Base-by-base conservation (phyloP, 1,140 invertebrate species). In the Papilio helenus region DNA sequence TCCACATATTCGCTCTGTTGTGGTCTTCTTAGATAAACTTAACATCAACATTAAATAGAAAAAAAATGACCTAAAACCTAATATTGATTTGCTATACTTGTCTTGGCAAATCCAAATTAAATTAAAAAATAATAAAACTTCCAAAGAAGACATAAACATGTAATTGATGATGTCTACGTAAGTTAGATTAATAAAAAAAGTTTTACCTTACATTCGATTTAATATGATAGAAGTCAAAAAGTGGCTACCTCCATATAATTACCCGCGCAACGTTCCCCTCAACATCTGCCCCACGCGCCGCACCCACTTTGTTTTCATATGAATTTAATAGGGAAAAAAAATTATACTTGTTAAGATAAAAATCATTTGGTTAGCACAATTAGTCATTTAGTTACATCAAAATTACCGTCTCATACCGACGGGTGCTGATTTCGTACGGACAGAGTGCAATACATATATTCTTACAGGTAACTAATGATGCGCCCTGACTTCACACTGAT, bases 221-320 rank as follows among this genome's bases (percentile, higher is more conserved):
- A 80, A 39, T 39, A 39, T 82, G 85, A 88, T 85, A 82, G 83
- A 82, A 88, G 86, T 89, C 84, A 89, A 88, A 87, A 87, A 85
- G 80, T 81, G 81, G 79, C 87, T 86, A 89, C 85, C 87, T 85
- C 79, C 58, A 80, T 81, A 80, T 88, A 87, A 87, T 87, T 90
- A 85, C 79, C 81, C 83, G 80, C 84, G 83, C 82, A 85, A 84
- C 78, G 79, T 77, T 80, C 85, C 87, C 85, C 88, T 83, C 77
- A 80, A 80, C 82, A 81, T 82, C 83, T 83, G 81, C 81, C 83
- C 84, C 83, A 81, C 80, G 82, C 77, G 80, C 73, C 83, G 79
- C 86, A 83, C 85, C 82, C 85, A 86, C 80, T 81, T 82, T 87
- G 82, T 91, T 90, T 87, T 88, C 51, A 86, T 88, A 89, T 85